phyloP scores from a whole-genome alignment of 2,113 vertebrate genomes.

The Cathartes aura region DNA sequence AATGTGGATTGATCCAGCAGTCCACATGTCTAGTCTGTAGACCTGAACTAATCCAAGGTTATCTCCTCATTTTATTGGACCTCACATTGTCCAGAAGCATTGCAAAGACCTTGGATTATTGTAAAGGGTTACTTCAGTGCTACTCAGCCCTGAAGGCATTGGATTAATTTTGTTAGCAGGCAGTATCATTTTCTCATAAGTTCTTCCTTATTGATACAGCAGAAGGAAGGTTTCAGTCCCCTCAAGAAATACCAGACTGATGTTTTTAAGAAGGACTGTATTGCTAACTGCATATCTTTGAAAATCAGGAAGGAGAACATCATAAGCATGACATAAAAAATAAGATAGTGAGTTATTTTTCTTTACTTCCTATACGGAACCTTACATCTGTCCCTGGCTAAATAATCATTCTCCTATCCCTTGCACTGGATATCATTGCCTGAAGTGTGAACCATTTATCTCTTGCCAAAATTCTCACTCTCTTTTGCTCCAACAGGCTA shows the following conservation, averaged over 20 bases:
- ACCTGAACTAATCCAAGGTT: neutral
- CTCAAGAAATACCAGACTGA: neutral
- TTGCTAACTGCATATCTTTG: neutral
- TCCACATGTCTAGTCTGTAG: neutral
- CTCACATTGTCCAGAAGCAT: neutral
- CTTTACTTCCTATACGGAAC: neutral
- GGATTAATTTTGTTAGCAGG: slow-evolving; percentile 37
- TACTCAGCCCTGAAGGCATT: neutral
- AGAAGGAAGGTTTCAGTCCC: neutral
- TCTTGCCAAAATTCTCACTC: neutral
- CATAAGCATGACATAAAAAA: neutral
- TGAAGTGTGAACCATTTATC: neutral
- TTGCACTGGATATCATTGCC: neutral
- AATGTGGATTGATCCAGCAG: neutral
- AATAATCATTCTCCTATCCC: neutral
- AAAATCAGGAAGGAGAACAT: neutral
- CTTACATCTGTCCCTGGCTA: neutral
- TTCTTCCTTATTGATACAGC: neutral
- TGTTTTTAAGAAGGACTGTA: neutral
- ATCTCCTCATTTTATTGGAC: neutral
- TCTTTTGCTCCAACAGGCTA: neutral
- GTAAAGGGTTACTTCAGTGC: neutral
- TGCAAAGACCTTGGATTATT: slow-evolving; percentile 5
- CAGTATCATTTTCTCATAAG: neutral
- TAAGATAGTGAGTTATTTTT: neutral